Evolutionary conservation across 53 echinoderm and acorn worm species (phyloP).

Genomic region (Luidia sarsii): DNA sequence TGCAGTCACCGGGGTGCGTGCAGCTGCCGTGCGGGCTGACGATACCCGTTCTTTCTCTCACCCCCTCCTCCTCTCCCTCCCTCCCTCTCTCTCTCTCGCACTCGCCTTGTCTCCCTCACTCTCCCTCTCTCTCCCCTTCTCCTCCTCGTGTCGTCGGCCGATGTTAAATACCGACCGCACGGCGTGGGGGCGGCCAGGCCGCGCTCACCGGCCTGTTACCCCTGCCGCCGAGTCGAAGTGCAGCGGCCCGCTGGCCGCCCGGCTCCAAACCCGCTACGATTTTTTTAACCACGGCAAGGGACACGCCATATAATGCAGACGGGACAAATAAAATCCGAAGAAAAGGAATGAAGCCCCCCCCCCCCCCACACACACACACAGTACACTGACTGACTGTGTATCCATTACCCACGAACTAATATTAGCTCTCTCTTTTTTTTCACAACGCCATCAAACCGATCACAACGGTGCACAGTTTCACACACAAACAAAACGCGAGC

Average conservation of each 20-base stretch:
- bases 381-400: constrained; percentile 35
- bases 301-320: constrained; percentile 35
- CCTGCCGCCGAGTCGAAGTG: constrained; percentile 48
- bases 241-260: constrained; percentile 45
- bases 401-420: constrained; percentile 10
- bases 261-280: constrained; percentile 4
- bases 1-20: constrained; percentile 10
- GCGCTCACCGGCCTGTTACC: constrained; percentile 31
- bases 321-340: too few relatives aligned
- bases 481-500: too few relatives aligned
- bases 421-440: neutral
- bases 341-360: too few relatives aligned
- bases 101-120: too few relatives aligned
- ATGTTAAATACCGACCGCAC: constrained; percentile 53
- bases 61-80: too few relatives aligned
- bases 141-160: constrained; percentile 27
- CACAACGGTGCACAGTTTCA: too few relatives aligned
- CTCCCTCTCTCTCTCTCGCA: too few relatives aligned
- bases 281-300: neutral
- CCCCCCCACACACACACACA: too few relatives aligned
- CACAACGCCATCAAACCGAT: too few relatives aligned
- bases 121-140: too few relatives aligned
- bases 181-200: too few relatives aligned
- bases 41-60: constrained; percentile 48
- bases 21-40: constrained; percentile 39